Evolutionary conservation across 2,113 vertebrate species (phyloP), one percentile per base, ranked within the genome.

Genomic region (Mola mola): DNA sequence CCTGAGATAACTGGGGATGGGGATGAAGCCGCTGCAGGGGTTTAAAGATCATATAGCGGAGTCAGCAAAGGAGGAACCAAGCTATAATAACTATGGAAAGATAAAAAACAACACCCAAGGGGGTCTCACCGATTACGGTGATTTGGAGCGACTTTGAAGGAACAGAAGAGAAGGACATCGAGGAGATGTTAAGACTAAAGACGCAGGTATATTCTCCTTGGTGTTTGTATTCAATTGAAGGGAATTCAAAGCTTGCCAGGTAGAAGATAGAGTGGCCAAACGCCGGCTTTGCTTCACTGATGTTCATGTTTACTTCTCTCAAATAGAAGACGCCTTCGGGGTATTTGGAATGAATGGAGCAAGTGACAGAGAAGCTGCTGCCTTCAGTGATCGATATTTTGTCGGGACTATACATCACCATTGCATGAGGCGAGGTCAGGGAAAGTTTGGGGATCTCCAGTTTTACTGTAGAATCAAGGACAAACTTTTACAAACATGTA

Each of bases 401-500:
- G 2, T 82, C 76, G 0, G 87, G 86, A 44, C 51, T 82, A 78
- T 67, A 86, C 44, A 81, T 26, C 74, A 86, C 75, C 82, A 85
- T 81, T 2, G 72, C 28, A 22, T 85, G 49, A 20, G 71, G 68
- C 10, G 87, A 84, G 0, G 77, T 42, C 42, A 90, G 33, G 26
- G 82, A 75, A 50, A 90, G 77, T 21, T 12, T 74, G 53, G 88
- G 88, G 6, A n/a, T 72, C 13, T 85, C 86, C 53, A 90, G 7
- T 10, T 36, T 78, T 29, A 87, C 88, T 90, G 63, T n/a, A 56
- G 5, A 58, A 11, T 1, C 49, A 19, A 75, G 36, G 15, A 47
- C 3, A 22, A 3, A 34, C 2, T 47, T 41, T 41, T 15, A 63
- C 33, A 38, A 29, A 57, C 2, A 21, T 17, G 10, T 6, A 25